Evolutionary conservation across 2,113 vertebrate genomes (phyloP).

Genomic region (Rhinopomastus cyanomelas): DNA sequence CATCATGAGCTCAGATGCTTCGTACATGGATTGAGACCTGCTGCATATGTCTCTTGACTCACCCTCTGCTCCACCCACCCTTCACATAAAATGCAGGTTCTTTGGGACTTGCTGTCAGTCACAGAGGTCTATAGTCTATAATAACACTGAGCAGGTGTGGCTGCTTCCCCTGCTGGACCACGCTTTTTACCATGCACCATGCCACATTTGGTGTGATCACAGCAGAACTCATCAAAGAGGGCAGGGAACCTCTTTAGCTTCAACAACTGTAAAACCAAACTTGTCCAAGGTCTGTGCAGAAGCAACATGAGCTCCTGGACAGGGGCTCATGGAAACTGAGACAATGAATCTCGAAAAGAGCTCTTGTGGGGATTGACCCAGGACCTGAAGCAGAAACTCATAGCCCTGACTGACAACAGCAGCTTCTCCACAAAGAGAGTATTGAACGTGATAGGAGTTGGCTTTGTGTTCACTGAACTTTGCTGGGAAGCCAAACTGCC

Average conservation of each 20-base stretch:
- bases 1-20: not conserved
- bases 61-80: not conserved
- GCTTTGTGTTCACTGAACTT: not conserved
- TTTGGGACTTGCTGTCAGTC: not conserved
- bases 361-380: not conserved
- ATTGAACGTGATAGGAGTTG: not conserved
- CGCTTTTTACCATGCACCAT: not conserved
- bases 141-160: not conserved
- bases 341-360: not conserved
- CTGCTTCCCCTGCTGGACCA: not conserved
- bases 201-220: not conserved
- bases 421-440: not conserved
- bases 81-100: not conserved
- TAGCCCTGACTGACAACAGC: not conserved
- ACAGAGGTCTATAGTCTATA: not conserved
- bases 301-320: not conserved
- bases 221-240: not conserved
- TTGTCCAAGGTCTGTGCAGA: not conserved
- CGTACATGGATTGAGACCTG: not conserved
- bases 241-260: not conserved
- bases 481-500: slow-evolving; percentile 5
- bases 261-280: not conserved
- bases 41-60: not conserved
- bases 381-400: not conserved
- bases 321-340: not conserved